Evolutionary conservation across 2,888 invertebrate species (phyloP), one percentile per base, ranked within the genome.

Genomic region (Tolmerus cingulatus): DNA sequence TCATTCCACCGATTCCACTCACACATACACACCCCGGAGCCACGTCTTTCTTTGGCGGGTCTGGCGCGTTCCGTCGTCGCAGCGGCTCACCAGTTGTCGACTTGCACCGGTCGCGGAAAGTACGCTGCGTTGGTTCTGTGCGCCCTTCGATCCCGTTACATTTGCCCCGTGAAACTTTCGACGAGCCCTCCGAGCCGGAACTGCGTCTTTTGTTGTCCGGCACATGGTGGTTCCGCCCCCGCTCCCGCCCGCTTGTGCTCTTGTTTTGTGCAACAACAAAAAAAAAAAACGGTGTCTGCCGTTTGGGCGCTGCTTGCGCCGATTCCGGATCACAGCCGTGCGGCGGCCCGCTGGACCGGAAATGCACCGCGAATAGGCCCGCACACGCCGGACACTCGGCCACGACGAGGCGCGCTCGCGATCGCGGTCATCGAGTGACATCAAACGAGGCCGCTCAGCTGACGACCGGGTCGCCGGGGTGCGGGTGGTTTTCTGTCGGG

Each of bases 81-180:
- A 9, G 74, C 2, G 19, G 76, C 43, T 46, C 14, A 0, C 30
- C 55, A 87, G 87, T 86, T 51, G 85, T 81, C 85, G 86, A 87
- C 87, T 87, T 86, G 86, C 87, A 87, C 87, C 87, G 87, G 87
- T 87, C 86, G 87, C 79, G 9, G 84, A 34, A 40, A 40, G 66
- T 74, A 82, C n/a, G 40, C 37, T 82, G 51, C 40, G 78, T 51
- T 86, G 40, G 34, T 51, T 55, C 78, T 19, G 40, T n/a, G 76
- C 34, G 76, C 66, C 27, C 27, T 66, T 66, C 66, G 43, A 46
- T 46, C 3, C 9, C n/a, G 8, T n/a, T 76, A 37, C 16, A 12
- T 7, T 12, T 76, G 27, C 51, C 51, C 51, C 30, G 76, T 76
- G 34, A 76, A 27, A 76, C 76, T 8, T 76, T 76, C 37, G 76